phyloP scores from a whole-genome alignment of 2,113 vertebrate genomes.

The Lepus americanus region DNA sequence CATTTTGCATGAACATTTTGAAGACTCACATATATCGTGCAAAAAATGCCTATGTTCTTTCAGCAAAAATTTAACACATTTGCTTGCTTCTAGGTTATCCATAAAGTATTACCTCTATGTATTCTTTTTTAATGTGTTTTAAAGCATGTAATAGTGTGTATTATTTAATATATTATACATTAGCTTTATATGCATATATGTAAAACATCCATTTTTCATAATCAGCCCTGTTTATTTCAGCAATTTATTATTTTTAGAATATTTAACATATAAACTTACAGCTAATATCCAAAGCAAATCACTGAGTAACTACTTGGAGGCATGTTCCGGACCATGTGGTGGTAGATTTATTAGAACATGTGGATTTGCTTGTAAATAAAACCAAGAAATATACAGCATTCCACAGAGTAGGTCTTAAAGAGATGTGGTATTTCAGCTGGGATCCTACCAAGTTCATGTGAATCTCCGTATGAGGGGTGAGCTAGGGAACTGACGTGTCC shows the following conservation, averaged over 20 bases:
- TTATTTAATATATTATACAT: background rate
- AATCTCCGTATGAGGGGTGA: background rate
- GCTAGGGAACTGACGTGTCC: background rate
- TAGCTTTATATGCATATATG: background rate
- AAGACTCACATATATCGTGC: background rate
- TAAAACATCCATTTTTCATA: background rate
- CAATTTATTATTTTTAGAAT: conserved; percentile 31
- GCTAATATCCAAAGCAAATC: background rate
- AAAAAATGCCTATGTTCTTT: background rate
- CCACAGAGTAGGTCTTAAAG: background rate
- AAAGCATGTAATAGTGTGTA: background rate
- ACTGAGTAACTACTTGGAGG: background rate
- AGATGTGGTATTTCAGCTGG: background rate
- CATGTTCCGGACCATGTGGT: background rate
- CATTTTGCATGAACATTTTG: no score
- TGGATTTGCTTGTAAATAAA: background rate
- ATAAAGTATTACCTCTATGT: background rate
- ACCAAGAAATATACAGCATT: background rate
- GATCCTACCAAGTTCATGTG: background rate
- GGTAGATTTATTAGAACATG: background rate
- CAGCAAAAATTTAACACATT: background rate
- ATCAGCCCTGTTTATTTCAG: background rate
- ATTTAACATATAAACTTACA: background rate
- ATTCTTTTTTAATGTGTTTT: background rate
- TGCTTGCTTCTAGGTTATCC: background rate